Evolutionary conservation across 2,113 vertebrate species (phyloP).

Genomic region (Acrocephalus arundinaceus): DNA sequence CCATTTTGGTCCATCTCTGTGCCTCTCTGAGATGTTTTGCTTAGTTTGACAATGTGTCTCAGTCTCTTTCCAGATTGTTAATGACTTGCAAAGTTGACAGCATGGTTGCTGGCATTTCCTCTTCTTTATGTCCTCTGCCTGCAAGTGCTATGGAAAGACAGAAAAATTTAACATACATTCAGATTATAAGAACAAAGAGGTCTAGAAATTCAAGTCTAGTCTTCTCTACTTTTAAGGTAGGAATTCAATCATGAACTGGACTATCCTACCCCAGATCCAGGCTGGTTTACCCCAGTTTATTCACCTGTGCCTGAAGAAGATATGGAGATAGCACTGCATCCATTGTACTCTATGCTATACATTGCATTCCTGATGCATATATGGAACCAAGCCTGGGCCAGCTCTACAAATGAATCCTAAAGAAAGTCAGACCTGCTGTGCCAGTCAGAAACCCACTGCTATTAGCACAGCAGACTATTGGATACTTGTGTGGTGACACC

Average conservation of each 20-base stretch:
- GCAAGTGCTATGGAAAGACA: neutral
- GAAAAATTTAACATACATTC: neutral
- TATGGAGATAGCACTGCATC: neutral
- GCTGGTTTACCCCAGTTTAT: neutral
- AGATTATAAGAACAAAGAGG: neutral
- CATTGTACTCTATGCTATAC: neutral
- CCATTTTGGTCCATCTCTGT: neutral
- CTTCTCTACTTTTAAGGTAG: neutral
- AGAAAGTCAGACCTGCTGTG: conserved; percentile 15
- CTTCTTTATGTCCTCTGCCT: neutral
- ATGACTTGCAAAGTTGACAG: neutral
- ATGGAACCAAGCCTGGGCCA: neutral
- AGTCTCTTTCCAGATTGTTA: neutral
- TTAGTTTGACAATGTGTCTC: neutral
- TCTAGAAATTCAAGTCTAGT: neutral
- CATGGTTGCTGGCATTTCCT: neutral
- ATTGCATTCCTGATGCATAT: neutral
- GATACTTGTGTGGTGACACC: neutral
- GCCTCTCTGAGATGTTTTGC: neutral
- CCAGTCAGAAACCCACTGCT: neutral
- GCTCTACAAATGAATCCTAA: neutral
- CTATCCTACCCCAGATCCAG: neutral
- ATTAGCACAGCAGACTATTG: neutral
- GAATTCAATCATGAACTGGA: neutral
- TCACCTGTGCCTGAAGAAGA: neutral